A percentile compares a stretch with the other conserved stretches of the same genome.
phyloP scores from a whole-genome alignment of 2,888 invertebrate species.

The Athripsodes cinereus region DNA sequence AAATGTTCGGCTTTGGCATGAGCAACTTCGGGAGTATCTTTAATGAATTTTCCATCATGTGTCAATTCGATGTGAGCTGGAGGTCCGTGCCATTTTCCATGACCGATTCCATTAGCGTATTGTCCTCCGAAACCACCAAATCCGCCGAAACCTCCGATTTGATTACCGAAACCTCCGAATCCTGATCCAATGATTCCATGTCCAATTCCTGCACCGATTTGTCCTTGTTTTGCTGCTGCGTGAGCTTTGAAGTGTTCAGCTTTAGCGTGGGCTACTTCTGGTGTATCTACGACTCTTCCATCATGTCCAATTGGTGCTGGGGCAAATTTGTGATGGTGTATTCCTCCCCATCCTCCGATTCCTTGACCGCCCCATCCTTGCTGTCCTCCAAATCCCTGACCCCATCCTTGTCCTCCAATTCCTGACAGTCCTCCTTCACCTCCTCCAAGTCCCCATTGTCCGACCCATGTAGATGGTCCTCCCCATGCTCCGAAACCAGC shows the following conservation, averaged over 20 bases:
- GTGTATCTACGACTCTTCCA: constrained; percentile 53
- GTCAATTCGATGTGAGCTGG: not conserved
- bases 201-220: not conserved
- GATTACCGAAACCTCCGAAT: not conserved
- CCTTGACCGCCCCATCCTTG: not conserved
- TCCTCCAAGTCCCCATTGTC: not conserved
- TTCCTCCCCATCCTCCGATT: not conserved
- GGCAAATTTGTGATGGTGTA: constrained; percentile 30
- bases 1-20: constrained; percentile 1
- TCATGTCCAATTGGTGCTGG: constrained; percentile 39
- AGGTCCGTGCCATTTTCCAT: not conserved
- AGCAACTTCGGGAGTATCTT: constrained; percentile 3
- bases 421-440: not conserved
- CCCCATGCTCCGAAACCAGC: constrained; percentile 10
- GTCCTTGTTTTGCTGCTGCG: not conserved
- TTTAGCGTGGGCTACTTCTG: constrained; percentile 47
- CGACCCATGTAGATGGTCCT: constrained; percentile 4
- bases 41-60: not conserved
- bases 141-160: constrained; percentile 12
- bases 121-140: constrained; percentile 12
- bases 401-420: not conserved
- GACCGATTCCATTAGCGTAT: not conserved
- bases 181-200: not conserved
- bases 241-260: constrained; percentile 19
- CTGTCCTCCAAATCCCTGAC: too few relatives aligned